A percentile compares a stretch with the other conserved stretches of the same genome.
Conservation (phyloP, 2,888 invertebrate genomes). For the Cosmia trapezina region DNA sequence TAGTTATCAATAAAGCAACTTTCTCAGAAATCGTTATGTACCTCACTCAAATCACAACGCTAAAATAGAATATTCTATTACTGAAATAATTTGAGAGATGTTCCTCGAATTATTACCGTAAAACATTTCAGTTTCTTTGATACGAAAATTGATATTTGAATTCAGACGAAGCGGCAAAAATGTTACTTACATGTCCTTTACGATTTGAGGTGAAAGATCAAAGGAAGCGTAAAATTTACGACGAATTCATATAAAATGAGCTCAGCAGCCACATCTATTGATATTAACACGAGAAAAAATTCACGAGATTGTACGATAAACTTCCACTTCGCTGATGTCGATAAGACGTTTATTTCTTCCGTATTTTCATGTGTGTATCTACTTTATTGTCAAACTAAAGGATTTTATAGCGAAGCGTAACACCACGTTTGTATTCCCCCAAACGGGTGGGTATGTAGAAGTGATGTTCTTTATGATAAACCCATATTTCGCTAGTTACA, state of each 20-base stretch:
- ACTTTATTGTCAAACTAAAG: constrained; percentile 26
- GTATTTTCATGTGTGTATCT: background rate
- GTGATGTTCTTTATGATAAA: background rate
- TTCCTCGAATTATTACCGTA: constrained; percentile 25
- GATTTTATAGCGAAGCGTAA: background rate
- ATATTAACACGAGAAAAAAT: constrained; percentile 65
- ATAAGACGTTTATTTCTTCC: constrained; percentile 31
- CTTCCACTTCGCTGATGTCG: constrained; percentile 44
- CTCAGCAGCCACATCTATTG: constrained; percentile 67
- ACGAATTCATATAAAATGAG: constrained; percentile 71
- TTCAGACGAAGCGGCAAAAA: constrained; percentile 66
- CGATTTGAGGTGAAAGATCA: constrained; percentile 71
- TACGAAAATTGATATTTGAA: constrained; percentile 67
- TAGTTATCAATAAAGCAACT: background rate
- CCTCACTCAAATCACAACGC: background rate
- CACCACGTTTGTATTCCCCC: rapidly evolving
- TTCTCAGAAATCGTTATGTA: constrained; percentile 8
- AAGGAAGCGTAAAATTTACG: constrained; percentile 69
- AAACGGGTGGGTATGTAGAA: background rate
- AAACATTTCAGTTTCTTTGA: constrained; percentile 39
- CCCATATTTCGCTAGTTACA: background rate
- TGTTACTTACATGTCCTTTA: constrained; percentile 65
- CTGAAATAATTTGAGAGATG: constrained; percentile 5
- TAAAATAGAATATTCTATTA: constrained; percentile 5
- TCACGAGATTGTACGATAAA: constrained; percentile 58